These are phyloP conservation scores for Philereme vetulata DNA, from an alignment of 2,888 invertebrate species.

Conservation along the genomic window DNA sequence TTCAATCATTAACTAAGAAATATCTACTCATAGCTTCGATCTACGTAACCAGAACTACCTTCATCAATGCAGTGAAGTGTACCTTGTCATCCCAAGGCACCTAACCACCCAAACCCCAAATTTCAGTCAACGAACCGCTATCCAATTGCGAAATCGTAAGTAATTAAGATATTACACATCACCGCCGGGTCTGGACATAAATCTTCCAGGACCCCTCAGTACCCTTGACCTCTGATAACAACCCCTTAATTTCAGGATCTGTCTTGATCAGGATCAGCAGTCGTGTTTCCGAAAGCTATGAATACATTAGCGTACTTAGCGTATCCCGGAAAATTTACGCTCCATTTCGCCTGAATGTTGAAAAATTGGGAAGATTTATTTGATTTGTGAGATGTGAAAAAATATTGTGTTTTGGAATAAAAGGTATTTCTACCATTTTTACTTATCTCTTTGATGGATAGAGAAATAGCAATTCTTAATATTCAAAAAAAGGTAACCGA, in stretches of 20 bases:
- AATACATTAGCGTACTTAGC: slow-evolving; percentile 56
- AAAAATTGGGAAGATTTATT: neutral
- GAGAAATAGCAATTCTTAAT: no score
- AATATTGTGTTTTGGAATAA: no score
- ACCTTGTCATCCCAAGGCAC: slow-evolving; percentile 17
- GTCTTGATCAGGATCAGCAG: slow-evolving; percentile 50
- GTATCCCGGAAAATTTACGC: slow-evolving; percentile 1
- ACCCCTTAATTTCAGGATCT: slow-evolving; percentile 48
- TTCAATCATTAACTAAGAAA: no score
- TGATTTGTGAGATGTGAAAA: neutral
- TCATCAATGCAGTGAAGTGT: slow-evolving; percentile 5
- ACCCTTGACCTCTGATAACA: slow-evolving; percentile 42
- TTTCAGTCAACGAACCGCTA: slow-evolving; percentile 38
- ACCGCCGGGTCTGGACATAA: slow-evolving; percentile 48
- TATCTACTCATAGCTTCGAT: neutral
- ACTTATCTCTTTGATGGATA: no score
- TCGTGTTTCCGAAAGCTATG: slow-evolving; percentile 57
- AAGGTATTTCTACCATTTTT: no score
- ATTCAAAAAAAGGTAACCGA: no score
- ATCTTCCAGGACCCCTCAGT: slow-evolving; percentile 44
- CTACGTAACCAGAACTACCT: slow-evolving; percentile 1
- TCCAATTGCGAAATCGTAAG: slow-evolving; percentile 52
- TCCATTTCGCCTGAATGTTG: slow-evolving; percentile 3
- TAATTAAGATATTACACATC: slow-evolving; percentile 66
- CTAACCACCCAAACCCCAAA: slow-evolving; percentile 31